These are phyloP conservation scores for Ochropleura leucogaster DNA, from an alignment of 2,888 invertebrate species.

Conservation along the genomic window DNA sequence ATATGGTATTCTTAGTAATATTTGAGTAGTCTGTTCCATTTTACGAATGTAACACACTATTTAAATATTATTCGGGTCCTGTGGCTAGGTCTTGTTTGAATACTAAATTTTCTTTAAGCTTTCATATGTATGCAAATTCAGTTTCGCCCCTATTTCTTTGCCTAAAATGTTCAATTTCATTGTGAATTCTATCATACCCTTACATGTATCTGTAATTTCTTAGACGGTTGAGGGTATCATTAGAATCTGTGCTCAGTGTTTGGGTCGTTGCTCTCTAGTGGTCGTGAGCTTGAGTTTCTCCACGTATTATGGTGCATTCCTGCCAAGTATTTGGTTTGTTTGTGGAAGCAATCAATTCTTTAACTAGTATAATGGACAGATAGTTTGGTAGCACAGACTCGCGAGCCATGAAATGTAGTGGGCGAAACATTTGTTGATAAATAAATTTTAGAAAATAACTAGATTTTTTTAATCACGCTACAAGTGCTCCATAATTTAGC, in stretches of 20 bases:
- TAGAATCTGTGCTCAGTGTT: conserved; percentile 24
- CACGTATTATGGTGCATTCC: conserved; percentile 12
- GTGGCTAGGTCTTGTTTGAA: conserved; percentile 36
- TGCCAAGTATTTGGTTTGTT: conserved; percentile 18
- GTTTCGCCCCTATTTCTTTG: conserved; percentile 32
- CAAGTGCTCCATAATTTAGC: background rate
- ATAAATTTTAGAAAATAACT: conserved; percentile 12
- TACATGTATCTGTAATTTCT: conserved; percentile 23
- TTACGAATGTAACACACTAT: conserved; percentile 1
- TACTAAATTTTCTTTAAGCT: conserved; percentile 42
- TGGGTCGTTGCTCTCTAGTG: conserved; percentile 36
- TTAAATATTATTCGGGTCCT: background rate
- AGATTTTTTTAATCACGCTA: background rate
- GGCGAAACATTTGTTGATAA: conserved; percentile 14
- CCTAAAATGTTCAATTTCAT: conserved; percentile 42
- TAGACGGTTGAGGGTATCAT: conserved; percentile 27
- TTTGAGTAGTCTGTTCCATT: conserved; percentile 16
- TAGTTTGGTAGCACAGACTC: background rate
- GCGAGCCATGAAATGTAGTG: conserved; percentile 3
- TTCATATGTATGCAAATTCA: conserved; percentile 57
- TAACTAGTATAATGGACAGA: conserved; percentile 3
- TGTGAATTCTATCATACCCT: conserved; percentile 34
- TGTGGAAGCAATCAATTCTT: conserved; percentile 10
- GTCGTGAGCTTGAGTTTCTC: conserved; percentile 33
- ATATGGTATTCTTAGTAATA: conserved; percentile 6